These are phyloP conservation scores for Cyphomyrus discorhynchus DNA, from an alignment of 2,113 vertebrate genomes.

Conservation along the genomic window DNA sequence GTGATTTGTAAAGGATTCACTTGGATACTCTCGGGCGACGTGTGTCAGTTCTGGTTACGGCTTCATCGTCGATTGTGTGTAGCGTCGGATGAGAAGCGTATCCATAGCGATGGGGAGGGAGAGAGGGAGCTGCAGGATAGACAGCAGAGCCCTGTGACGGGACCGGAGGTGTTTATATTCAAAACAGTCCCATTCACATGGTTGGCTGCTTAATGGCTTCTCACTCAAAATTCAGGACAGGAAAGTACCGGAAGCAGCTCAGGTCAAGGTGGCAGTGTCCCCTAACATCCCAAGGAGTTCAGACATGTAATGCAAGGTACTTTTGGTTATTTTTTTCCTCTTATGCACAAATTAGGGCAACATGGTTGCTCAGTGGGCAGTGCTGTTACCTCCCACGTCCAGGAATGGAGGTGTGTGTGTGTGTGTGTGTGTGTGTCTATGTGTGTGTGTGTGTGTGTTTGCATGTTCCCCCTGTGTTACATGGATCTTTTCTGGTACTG, in stretches of 20 bases:
- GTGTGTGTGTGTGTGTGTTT: background rate
- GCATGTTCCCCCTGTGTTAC: background rate
- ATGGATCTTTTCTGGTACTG: background rate
- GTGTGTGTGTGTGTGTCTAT: background rate
- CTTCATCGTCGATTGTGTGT: conserved; percentile 40
- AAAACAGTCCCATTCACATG: background rate
- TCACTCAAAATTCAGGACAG: conserved; percentile 2
- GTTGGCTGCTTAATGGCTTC: background rate
- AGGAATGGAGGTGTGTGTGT: background rate
- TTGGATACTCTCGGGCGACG: conserved; percentile 33
- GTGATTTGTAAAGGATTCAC: background rate
- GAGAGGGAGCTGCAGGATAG: background rate
- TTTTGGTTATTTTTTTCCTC: background rate
- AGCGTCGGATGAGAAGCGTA: conserved; percentile 38
- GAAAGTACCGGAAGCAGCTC: background rate
- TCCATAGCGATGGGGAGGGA: conserved; percentile 26
- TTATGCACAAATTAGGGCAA: background rate
- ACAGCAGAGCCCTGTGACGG: background rate
- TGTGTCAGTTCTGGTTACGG: conserved; percentile 47
- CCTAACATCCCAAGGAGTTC: background rate
- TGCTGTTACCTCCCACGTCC: background rate
- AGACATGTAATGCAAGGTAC: background rate
- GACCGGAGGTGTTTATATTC: background rate
- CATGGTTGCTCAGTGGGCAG: background rate
- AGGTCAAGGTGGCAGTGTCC: background rate